Base-by-base conservation (phyloP, 2,888 invertebrate species). In the Emmelina monodactyla region DNA sequence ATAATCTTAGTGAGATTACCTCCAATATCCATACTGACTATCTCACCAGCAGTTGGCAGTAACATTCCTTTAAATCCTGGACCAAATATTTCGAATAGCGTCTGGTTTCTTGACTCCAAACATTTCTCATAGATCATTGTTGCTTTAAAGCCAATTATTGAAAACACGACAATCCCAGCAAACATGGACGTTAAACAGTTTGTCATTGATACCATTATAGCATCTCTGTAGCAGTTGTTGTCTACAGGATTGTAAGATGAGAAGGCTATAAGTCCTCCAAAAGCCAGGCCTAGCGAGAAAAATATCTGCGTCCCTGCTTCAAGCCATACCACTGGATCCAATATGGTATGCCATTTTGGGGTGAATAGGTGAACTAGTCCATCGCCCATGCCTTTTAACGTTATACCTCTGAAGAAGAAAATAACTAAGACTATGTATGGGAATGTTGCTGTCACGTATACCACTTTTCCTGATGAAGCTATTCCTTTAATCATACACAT, bases 281-380 rank as follows among this genome's bases (percentile, higher is more conserved):
- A 97, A 1, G 96, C 97, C 32, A 97, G 75, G 6, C 97, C 97
- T 40, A 97, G 83, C 0, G 96, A 97, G 71, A 97, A 97, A 79
- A 97, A 97, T 53, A 97, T 97, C 67, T 97, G 97, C 0, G 97
- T 97, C 2, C 97, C 97, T 0, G 97, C 97, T 73, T 97, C 97
- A 35, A 97, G 72, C 97, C 97, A 97, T 0, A 97, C 97, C 0
- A 94, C 92, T 6, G 97, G 97, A 75, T 96, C 96, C 22, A 90
- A 72, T 38, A 97, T 83, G 39, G 88, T 93, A 54, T 91, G 90
- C 91, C 97, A 94, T 78, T 93, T 90, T 0, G 96, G 96, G 0
- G 92, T 93, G 59, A 97, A 94, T 15, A 97, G 83, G 70, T 96
- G 94, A 3, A 86, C 82, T 1, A 97, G 72, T 1, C 96, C 96